Evolutionary conservation across 2,888 invertebrate species (phyloP).

Genomic region (Lagria hirta): DNA sequence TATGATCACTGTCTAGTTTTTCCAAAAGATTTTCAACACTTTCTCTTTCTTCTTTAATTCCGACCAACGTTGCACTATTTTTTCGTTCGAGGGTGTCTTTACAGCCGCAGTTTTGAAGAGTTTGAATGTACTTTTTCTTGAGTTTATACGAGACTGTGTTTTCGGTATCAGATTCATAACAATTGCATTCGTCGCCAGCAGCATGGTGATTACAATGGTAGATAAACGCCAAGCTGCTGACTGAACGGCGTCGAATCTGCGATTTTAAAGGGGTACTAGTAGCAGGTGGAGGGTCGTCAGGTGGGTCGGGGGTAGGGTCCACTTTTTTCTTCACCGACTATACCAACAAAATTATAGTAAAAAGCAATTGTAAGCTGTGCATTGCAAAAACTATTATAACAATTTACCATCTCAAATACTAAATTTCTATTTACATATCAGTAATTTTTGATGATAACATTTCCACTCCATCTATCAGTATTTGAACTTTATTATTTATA

Average conservation of each 20-base stretch:
- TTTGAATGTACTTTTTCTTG: conserved; percentile 53
- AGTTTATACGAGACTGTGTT: conserved; percentile 52
- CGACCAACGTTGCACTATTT: conserved; percentile 51
- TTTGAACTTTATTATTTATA: too few species aligned
- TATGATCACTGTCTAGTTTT: conserved; percentile 56
- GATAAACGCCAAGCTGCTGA: conserved; percentile 54
- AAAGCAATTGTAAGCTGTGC: too few species aligned
- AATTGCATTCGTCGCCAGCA: conserved; percentile 54
- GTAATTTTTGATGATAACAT: too few species aligned
- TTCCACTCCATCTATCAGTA: too few species aligned
- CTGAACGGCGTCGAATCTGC: conserved; percentile 54
- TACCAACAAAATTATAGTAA: conserved; percentile 9
- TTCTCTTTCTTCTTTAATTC: conserved; percentile 56
- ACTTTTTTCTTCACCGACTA: conserved; percentile 25
- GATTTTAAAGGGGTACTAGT: conserved; percentile 56
- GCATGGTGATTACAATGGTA: conserved; percentile 56
- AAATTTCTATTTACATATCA: too few species aligned
- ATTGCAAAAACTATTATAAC: too few species aligned
- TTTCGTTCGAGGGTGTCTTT: conserved; percentile 50
- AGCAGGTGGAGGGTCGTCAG: conserved; percentile 34
- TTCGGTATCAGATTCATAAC: conserved; percentile 54
- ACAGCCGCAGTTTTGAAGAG: conserved; percentile 46
- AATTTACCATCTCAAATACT: too few species aligned
- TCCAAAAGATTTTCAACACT: conserved; percentile 53
- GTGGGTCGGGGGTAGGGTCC: conserved; percentile 36